Evolutionary conservation across 2,797 vertebrate genomes (phyloP).

Genomic region (Enteromius radiatus): DNA sequence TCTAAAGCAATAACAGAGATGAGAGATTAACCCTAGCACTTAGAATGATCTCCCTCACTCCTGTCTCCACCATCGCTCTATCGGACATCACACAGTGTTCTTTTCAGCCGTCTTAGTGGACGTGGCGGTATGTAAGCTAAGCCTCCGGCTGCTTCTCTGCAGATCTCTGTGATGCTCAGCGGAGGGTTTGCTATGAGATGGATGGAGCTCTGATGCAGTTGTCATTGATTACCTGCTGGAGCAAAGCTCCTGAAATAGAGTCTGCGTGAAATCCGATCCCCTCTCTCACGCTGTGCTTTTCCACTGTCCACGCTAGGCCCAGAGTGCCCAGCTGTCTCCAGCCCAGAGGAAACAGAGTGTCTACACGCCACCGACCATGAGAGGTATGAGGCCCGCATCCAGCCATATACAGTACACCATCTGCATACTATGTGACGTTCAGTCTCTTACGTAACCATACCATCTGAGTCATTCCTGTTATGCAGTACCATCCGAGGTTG

Average conservation of each 20-base stretch:
- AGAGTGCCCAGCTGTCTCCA: slow-evolving; percentile 76
- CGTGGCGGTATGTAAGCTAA: slow-evolving; percentile 20
- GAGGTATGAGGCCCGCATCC: slow-evolving; percentile 73
- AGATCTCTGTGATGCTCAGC: slow-evolving; percentile 23
- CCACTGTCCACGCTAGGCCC: slow-evolving; percentile 68
- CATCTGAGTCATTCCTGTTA: slow-evolving; percentile 27
- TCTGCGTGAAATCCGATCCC: slow-evolving; percentile 61
- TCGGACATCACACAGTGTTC: slow-evolving; percentile 20
- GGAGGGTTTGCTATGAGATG: slow-evolving; percentile 15
- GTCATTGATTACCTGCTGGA: slow-evolving; percentile 61
- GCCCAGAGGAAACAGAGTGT: slow-evolving; percentile 89
- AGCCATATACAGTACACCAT: slow-evolving; percentile 17
- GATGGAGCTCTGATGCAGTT: slow-evolving; percentile 55
- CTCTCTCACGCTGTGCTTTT: slow-evolving; percentile 50
- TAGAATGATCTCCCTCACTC: slow-evolving; percentile 18
- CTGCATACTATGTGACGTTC: slow-evolving; percentile 22
- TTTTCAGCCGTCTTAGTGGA: slow-evolving; percentile 30
- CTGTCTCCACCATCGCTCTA: neutral
- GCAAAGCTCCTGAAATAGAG: slow-evolving; percentile 67
- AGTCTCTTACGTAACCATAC: slow-evolving; percentile 24
- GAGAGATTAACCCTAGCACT: slow-evolving; percentile 21
- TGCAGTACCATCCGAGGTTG: slow-evolving; percentile 4
- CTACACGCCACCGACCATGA: slow-evolving; percentile 83
- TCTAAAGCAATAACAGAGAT: slow-evolving; percentile 6
- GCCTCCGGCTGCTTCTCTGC: slow-evolving; percentile 16